A percentile compares a stretch with the other conserved stretches of the same genome.
Conservation (phyloP, 2,888 invertebrate species). For the Ophioninae sp. region DNA sequence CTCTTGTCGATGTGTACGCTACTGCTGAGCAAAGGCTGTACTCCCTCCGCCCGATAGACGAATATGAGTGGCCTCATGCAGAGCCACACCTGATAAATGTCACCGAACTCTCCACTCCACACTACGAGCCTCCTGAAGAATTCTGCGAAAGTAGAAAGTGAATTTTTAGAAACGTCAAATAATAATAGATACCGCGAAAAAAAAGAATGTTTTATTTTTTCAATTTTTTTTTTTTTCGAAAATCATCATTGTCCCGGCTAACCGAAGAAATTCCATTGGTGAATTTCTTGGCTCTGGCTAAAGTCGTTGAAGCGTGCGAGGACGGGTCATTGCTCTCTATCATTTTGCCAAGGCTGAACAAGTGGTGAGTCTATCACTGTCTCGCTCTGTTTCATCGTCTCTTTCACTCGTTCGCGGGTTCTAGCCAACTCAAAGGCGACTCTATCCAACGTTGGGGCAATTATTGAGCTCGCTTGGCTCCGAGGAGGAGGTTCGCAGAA, state of each 20-base stretch:
- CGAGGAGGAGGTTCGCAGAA: background rate
- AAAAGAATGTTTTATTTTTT: background rate
- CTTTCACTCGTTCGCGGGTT: constrained; percentile 22
- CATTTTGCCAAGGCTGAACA: constrained; percentile 44
- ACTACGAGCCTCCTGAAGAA: constrained; percentile 75
- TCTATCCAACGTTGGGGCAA: constrained; percentile 23
- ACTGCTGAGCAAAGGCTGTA: constrained; percentile 78
- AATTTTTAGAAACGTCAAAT: background rate
- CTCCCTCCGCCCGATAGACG: constrained; percentile 74
- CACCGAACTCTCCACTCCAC: constrained; percentile 76
- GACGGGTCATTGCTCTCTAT: constrained; percentile 49
- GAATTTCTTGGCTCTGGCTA: constrained; percentile 22
- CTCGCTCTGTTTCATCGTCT: background rate
- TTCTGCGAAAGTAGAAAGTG: constrained; percentile 68
- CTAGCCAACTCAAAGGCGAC: constrained; percentile 15
- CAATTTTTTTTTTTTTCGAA: background rate
- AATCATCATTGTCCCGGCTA: background rate
- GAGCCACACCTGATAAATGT: constrained; percentile 78
- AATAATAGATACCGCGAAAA: background rate
- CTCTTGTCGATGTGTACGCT: constrained; percentile 79
- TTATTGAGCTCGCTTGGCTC: constrained; percentile 20
- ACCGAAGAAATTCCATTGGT: constrained; percentile 17
- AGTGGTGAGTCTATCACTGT: constrained; percentile 7
- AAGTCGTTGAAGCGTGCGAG: constrained; percentile 11
- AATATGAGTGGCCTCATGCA: constrained; percentile 78